Percentiles rank a stretch among this genome's conserved stretches.
These are phyloP conservation scores for Zaprionus gabonicus DNA, from an alignment of 1,140 invertebrate genomes.

Conservation along the genomic window DNA sequence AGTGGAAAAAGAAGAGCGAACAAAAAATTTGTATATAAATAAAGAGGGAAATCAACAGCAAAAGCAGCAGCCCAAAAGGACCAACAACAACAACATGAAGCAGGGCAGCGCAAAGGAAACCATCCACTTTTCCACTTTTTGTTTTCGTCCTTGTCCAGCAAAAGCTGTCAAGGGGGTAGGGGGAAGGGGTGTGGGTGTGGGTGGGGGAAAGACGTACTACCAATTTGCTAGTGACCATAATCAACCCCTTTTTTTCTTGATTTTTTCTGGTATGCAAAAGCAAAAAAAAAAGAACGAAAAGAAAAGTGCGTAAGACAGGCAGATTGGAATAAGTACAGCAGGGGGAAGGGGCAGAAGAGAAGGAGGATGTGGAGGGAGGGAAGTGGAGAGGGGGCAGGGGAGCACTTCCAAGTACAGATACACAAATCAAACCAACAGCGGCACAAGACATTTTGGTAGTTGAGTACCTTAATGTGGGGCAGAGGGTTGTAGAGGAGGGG, in stretches of 20 bases:
- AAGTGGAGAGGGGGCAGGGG: background rate
- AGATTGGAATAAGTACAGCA: background rate
- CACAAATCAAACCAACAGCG: conserved; percentile 31
- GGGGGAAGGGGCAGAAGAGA: background rate
- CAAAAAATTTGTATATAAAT: conserved; percentile 37
- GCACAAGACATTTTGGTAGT: background rate
- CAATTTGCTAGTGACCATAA: conserved; percentile 82
- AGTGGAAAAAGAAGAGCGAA: background rate
- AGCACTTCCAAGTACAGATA: conserved; percentile 31
- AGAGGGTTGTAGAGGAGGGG: background rate
- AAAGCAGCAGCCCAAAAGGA: conserved; percentile 49
- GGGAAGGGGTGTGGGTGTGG: background rate
- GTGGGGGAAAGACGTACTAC: conserved; percentile 52
- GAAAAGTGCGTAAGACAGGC: conserved; percentile 63
- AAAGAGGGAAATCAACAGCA: conserved; percentile 60
- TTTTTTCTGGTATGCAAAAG: conserved; percentile 64
- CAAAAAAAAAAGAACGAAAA: conserved; percentile 43
- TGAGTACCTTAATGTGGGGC: background rate
- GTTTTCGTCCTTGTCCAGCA: conserved; percentile 63
- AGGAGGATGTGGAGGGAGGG: background rate
- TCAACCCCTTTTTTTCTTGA: conserved; percentile 72
- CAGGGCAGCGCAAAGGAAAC: conserved; percentile 55
- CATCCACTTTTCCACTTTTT: conserved; percentile 78
- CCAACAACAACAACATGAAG: conserved; percentile 30
- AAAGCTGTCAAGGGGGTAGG: conserved; percentile 34